Evolutionary conservation across 2,797 vertebrate species (phyloP).

Genomic region (Spea hammondii): DNA sequence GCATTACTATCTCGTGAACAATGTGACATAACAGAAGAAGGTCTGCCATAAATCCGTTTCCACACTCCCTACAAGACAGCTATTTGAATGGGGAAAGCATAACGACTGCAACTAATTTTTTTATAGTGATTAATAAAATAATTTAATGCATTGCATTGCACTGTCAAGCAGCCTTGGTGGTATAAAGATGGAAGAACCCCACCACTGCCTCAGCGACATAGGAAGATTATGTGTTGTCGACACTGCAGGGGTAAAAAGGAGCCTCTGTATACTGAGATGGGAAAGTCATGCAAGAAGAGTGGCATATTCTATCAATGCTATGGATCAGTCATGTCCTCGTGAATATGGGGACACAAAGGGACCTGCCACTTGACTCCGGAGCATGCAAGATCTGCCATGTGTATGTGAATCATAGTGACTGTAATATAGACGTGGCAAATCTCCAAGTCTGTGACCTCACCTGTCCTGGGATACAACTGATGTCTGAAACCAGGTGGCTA

Average conservation of each 20-base stretch:
- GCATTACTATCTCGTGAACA: not conserved
- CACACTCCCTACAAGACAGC: conserved; percentile 4
- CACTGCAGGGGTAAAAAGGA: not conserved
- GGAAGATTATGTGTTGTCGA: not conserved
- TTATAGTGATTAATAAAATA: conserved; percentile 20
- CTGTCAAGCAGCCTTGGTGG: not conserved
- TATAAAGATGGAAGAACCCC: not conserved
- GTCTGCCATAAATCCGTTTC: conserved; percentile 24
- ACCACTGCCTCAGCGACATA: not conserved
- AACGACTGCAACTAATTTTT: conserved; percentile 39
- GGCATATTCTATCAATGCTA: no score
- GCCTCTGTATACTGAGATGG: not conserved
- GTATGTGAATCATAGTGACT: no score
- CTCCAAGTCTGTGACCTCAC: no score
- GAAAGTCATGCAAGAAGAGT: no score
- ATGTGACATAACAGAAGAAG: not conserved
- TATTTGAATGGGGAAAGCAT: conserved; percentile 15
- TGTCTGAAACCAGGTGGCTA: no score
- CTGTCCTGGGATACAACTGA: no score
- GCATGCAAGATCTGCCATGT: no score
- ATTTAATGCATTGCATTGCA: conserved; percentile 13
- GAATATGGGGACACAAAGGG: no score
- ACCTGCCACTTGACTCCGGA: no score
- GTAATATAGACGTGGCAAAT: no score
- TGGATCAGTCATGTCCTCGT: no score